A percentile compares a stretch with the other conserved stretches of the same genome.
phyloP scores from a whole-genome alignment of 1,140 invertebrate genomes.

The Hermatobates lingyangjiaoensis region DNA sequence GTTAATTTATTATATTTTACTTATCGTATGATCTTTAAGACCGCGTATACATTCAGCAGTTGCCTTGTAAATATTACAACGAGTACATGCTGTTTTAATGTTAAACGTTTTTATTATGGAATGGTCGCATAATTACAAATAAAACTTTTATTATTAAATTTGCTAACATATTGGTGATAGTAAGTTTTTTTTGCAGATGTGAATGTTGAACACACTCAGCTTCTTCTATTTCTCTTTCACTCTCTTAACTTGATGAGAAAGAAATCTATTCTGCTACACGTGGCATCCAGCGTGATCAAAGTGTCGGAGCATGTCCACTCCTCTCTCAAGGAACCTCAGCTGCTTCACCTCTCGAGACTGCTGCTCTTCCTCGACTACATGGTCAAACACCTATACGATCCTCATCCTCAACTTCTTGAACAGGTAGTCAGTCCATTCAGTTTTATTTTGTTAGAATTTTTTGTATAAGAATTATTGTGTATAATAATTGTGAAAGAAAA shows the following conservation, averaged over 20 bases:
- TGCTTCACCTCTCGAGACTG: conserved; percentile 64
- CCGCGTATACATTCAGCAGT: too few species aligned
- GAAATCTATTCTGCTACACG: conserved; percentile 73
- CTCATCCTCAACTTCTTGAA: conserved; percentile 50
- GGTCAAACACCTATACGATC: conserved; percentile 86
- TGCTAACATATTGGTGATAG: too few species aligned
- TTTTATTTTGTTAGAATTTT: too few species aligned
- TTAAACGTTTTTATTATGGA: too few species aligned
- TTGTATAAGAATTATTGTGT: too few species aligned
- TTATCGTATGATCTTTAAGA: too few species aligned
- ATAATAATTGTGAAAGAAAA: too few species aligned
- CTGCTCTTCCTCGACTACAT: conserved; percentile 85
- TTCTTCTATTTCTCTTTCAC: conserved; percentile 85
- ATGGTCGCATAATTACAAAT: conserved; percentile 1
- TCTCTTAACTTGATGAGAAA: conserved; percentile 89
- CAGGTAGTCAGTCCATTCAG: too few species aligned
- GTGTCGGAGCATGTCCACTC: conserved; percentile 23
- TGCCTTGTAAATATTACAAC: too few species aligned
- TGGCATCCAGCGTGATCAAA: conserved; percentile 46
- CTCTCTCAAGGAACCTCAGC: conserved; percentile 39
- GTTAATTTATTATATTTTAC: too few species aligned
- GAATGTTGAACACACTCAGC: conserved; percentile 88
- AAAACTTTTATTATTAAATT: too few species aligned
- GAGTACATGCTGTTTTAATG: too few species aligned
- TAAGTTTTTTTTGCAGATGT: conserved; percentile 42